phyloP scores from a whole-genome alignment of 2,797 vertebrate genomes.

The Heterohyrax brucei region DNA sequence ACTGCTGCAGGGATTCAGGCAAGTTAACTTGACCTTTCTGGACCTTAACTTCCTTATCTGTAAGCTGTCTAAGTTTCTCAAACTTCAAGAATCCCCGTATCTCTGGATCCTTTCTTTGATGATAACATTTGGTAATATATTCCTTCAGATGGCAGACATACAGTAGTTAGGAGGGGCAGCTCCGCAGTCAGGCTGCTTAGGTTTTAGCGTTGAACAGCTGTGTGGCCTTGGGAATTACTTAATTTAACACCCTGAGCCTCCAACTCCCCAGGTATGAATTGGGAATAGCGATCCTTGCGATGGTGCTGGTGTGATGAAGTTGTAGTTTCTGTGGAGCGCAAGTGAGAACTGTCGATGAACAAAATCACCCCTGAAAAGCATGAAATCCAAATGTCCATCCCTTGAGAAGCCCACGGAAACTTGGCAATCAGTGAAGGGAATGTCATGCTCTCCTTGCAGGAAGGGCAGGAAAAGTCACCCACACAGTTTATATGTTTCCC shows the following conservation, averaged over 20 bases:
- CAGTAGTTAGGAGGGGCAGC: neutral
- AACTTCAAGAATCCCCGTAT: neutral
- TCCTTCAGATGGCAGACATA: neutral
- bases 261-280: slow-evolving; percentile 26
- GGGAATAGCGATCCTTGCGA: neutral
- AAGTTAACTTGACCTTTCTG: slow-evolving; percentile 67
- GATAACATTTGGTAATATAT: neutral
- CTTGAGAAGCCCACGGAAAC: neutral
- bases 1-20: slow-evolving; percentile 68
- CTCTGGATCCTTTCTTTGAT: neutral
- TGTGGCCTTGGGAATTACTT: slow-evolving; percentile 3
- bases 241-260: neutral
- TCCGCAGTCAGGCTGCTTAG: neutral
- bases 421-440: neutral
- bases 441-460: neutral
- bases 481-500: neutral
- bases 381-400: neutral
- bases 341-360: neutral
- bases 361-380: slow-evolving; percentile 29
- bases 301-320: slow-evolving; percentile 29
- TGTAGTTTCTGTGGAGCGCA: neutral
- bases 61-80: slow-evolving; percentile 1
- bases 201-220: slow-evolving; percentile 44
- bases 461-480: neutral
- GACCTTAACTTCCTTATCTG: slow-evolving; percentile 76